Base-by-base conservation (phyloP, 2,113 vertebrate species). In the Shinisaurus crocodilurus region DNA sequence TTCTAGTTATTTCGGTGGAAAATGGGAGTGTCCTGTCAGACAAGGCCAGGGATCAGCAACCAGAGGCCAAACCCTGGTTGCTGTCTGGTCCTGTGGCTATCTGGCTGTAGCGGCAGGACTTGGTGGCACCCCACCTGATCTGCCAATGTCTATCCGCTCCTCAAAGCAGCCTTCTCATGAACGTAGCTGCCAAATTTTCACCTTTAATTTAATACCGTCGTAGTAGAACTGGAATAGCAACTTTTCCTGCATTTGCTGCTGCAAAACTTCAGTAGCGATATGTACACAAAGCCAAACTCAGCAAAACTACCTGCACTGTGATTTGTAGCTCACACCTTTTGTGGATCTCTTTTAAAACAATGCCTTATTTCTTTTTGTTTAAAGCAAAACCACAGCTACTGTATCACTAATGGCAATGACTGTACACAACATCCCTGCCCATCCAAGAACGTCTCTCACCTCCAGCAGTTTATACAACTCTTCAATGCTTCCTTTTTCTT, bases 401-500 rank as follows among this genome's bases (percentile, higher is more conserved):
- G n/a, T n/a, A n/a, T 67, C 2, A 23, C 12, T n/a, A 13, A 12
- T 29, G 12, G 40, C 32, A 43, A 13, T 29, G 13, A 37, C 32
- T 45, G 3, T 29, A 84, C 13, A 80, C 90, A 60, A 80, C 90
- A 60, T 43, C 88, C 54, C 75, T 0, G 0, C 45, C 80, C 50
- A 93, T 29, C 74, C 81, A 34, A 0, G 6, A 6, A 2, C 40
- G 25, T 16, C 3, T 63, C 97, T 97, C 88, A 99, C 99, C 98
- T 99, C 98, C 92, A 99, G 95, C 92, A 99, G 96, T 90, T 99
- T 99, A 97, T 99, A 99, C 91, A 99, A 96, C 91, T 99, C 98
- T 92, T 98, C 97, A 8, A 99, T 97, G 92, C 97, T 97, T 94
- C 96, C 96, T 95, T 99, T 99, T 91, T 99, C 99, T 86, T 95